Evolutionary conservation across 1,140 invertebrate genomes (phyloP), one percentile per base, ranked within the genome.

Genomic region (Drosophila bocki): DNA sequence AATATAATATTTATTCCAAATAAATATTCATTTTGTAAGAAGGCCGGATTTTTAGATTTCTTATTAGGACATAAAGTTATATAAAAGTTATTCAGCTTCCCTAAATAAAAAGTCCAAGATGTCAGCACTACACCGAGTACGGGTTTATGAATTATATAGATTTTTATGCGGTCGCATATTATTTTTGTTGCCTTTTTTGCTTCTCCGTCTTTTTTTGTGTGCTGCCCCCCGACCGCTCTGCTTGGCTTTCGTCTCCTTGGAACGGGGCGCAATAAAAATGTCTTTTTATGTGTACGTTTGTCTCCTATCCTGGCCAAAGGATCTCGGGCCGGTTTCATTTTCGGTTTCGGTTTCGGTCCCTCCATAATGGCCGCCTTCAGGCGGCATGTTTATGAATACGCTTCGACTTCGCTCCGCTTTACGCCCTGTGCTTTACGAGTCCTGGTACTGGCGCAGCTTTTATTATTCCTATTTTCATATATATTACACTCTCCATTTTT

Each of bases 81-180:
- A 29, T 29, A 4, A 22, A 22, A 22, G 22, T 22, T 22, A 22
- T 4, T 15, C 11, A 58, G 22, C 26, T 33, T 17, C 11, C 12
- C 3, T 32, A 42, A 22, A n/a, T n/a, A 29, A 54, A 45, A 70
- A n/a, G 3, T 26, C 39, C 13, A 22, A 7, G 12, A 6, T 9
- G 22, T 3, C 67, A 70, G 13, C 67, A 68, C 67, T 70, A n/a
- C 6, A n/a, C 45, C 13, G 9, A 39, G 39, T 81, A 76, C 69
- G 77, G 57, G 78, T 82, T 88, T 88, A 88, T 88, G 84, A 88
- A 88, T 88, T 88, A 88, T 88, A 88, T 90, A 85, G 81, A 88
- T 88, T 88, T 88, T 88, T 90, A 88, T 88, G 81, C 85, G 85
- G 81, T 85, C 85, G 85, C 85, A 88, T 90, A 88, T 85, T 88